Evolutionary conservation across 2,888 invertebrate species (phyloP).

Genomic region (Nesidiocoris tenuis): DNA sequence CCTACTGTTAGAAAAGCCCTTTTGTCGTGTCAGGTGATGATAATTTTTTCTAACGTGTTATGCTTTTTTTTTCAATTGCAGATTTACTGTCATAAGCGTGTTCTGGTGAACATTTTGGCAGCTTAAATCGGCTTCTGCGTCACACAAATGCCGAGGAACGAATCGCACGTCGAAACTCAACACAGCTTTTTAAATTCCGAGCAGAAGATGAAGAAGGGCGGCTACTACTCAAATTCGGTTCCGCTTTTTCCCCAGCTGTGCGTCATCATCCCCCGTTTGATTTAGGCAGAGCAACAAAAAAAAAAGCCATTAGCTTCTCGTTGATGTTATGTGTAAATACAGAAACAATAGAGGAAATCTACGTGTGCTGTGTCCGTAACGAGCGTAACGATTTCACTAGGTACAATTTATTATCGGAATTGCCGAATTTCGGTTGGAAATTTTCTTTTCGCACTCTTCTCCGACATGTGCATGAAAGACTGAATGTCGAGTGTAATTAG

Average conservation of each 20-base stretch:
- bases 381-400: not conserved
- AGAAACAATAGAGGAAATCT: not conserved
- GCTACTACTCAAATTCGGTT: not conserved
- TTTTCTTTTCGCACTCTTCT: not conserved
- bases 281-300: not conserved
- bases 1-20: too few relatives aligned
- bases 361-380: not conserved
- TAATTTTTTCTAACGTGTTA: too few relatives aligned
- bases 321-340: not conserved
- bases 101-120: conserved; percentile 45
- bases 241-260: not conserved
- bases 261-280: not conserved
- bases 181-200: not conserved
- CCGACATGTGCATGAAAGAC: not conserved
- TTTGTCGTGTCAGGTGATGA: too few relatives aligned
- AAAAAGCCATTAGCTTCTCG: not conserved
- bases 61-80: too few relatives aligned
- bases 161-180: not conserved
- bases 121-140: conserved; percentile 39
- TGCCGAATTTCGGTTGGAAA: not conserved
- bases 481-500: not conserved
- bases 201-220: not conserved
- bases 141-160: not conserved
- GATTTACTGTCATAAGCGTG: conserved; percentile 50
- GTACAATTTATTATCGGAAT: not conserved